Evolutionary conservation across 2,113 vertebrate genomes (phyloP), one percentile per base, ranked within the genome.

Genomic region (Carassius carassius): DNA sequence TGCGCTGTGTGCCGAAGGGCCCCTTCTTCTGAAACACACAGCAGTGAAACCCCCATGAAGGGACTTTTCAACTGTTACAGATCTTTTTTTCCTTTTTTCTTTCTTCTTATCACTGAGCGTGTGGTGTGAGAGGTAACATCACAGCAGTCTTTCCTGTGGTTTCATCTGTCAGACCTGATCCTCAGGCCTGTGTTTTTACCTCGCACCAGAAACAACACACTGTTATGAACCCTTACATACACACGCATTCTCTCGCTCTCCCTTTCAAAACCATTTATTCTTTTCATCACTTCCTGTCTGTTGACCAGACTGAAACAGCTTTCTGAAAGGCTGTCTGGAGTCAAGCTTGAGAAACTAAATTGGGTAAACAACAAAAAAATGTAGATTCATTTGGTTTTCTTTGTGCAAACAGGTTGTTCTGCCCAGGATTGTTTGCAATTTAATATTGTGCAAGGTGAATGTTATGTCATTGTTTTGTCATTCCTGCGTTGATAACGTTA

Each of bases 91-190:
- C 44, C 21, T 21, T n/a, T 78, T 82, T 84, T 86, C 78, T 78
- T 84, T 82, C 81, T 84, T 67, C 92, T 93, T 93, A 90, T 91
- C 87, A 80, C 89, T 88, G 88, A 23, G 83, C 69, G 37, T 65
- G 49, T 87, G 85, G 89, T 89, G 89, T 84, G 85, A 84, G 83
- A 87, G 90, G 91, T 91, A 85, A 89, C 83, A 88, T 93, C 92
- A 91, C 21, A 72, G 91, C 87, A 87, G 77, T 87, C 90, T 89
- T 93, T 94, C 92, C 92, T 94, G 93, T 94, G 93, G 93, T 94
- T 94, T 80, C 84, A 85, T 91, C 83, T 93, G 82, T 90, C 77
- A 91, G 84, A 85, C 90, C 87, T 87, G 88, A 81, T 88, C 85
- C 78, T 41, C 37, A 84, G 78, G 78, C 84, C 87, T 88, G 88